Conservation (phyloP, 2,888 invertebrate genomes). For the Macrosiphum euphorbiae region DNA sequence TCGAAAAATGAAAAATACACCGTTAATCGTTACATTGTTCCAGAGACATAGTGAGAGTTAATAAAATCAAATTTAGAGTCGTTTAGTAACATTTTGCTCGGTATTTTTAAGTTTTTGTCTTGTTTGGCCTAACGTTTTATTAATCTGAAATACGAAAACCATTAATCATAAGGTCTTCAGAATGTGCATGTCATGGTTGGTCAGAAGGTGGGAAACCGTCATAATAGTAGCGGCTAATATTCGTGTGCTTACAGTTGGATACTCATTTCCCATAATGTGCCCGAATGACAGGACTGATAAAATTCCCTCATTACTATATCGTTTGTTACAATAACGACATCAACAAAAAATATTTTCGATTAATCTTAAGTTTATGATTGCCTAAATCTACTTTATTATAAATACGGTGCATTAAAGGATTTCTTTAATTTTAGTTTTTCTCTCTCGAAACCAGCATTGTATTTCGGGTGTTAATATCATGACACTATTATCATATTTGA, state of each 20-base stretch:
- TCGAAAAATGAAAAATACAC: constrained; percentile 35
- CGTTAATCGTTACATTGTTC: neutral
- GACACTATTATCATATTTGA: neutral
- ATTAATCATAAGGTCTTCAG: constrained; percentile 60
- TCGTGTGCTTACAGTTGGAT: constrained; percentile 35
- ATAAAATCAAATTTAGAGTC: constrained; percentile 36
- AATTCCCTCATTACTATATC: constrained; percentile 42
- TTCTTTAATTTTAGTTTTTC: constrained; percentile 13
- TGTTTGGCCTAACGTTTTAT: constrained; percentile 48
- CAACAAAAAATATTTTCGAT: constrained; percentile 21
- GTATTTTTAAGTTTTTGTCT: constrained; percentile 37
- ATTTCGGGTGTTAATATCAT: too few species aligned
- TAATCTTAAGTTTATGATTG: neutral
- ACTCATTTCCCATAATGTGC: constrained; percentile 36
- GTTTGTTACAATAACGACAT: constrained; percentile 46
- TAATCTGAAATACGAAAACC: constrained; percentile 39
- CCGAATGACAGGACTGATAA: neutral
- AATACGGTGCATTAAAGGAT: neutral
- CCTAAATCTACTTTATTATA: neutral
- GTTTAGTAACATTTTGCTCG: constrained; percentile 32
- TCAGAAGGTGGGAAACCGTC: constrained; percentile 56
- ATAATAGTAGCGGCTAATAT: constrained; percentile 31
- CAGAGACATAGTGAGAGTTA: constrained; percentile 7
- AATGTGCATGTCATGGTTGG: constrained; percentile 49
- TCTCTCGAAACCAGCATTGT: neutral